These are phyloP conservation scores for Myanophis thanlyinensis DNA, from an alignment of 2,113 vertebrate genomes.

Conservation along the genomic window DNA sequence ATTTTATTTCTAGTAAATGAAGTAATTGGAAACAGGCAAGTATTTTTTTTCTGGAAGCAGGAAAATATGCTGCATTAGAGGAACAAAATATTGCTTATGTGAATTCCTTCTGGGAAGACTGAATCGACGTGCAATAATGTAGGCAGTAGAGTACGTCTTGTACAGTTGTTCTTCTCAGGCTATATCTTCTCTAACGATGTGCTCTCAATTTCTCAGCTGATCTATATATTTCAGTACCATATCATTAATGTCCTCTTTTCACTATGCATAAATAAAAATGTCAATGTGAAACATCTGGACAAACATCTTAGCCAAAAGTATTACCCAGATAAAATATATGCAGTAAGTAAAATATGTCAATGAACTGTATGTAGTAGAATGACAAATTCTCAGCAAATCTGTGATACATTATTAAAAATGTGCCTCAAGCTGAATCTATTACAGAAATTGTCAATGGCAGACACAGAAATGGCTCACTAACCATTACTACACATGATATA, in stretches of 20 bases:
- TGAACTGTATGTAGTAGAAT: not conserved
- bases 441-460: not conserved
- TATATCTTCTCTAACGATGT: constrained; percentile 17
- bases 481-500: not conserved
- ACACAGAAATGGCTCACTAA: not conserved
- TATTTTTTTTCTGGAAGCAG: not conserved
- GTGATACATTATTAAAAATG: not conserved
- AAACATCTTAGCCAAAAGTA: not conserved
- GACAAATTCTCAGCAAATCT: not conserved
- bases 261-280: not conserved
- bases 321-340: constrained; percentile 34
- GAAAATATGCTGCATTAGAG: not conserved
- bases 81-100: not conserved
- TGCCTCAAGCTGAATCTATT: not conserved
- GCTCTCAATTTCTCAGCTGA: not conserved
- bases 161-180: not conserved
- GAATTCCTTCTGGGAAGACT: constrained; percentile 1
- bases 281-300: constrained; percentile 53
- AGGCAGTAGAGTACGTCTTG: constrained; percentile 20
- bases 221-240: constrained; percentile 10
- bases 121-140: constrained; percentile 29
- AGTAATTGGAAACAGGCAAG: constrained; percentile 10
- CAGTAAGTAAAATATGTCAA: constrained; percentile 19
- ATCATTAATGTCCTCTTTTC: constrained; percentile 8
- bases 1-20: constrained; percentile 22